These are phyloP conservation scores for Lumbricus terrestris DNA, from an alignment of 2,888 invertebrate genomes.

Conservation along the genomic window DNA sequence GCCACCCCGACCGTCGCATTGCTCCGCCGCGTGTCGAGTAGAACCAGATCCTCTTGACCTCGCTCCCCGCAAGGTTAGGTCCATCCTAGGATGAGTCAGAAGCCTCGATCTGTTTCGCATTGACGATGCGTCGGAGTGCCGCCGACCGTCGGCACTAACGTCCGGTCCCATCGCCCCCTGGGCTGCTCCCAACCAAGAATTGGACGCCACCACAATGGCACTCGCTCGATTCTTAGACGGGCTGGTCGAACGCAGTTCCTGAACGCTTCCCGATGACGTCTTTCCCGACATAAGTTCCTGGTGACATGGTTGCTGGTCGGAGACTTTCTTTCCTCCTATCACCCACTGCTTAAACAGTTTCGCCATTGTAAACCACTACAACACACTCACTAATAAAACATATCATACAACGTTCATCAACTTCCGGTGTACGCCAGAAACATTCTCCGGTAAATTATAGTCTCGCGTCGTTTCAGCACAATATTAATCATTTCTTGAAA, in stretches of 20 bases:
- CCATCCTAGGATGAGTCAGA: neutral
- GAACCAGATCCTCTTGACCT: neutral
- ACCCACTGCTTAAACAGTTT: neutral
- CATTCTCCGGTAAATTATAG: neutral
- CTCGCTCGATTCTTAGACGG: conserved; percentile 6
- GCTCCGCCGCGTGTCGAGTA: neutral
- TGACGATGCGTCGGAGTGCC: neutral
- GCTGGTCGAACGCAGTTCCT: neutral
- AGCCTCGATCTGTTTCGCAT: neutral
- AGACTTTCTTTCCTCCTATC: neutral
- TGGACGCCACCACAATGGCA: neutral
- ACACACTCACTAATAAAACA: neutral
- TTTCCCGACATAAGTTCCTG: neutral
- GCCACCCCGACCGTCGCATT: neutral
- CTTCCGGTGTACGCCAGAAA: neutral
- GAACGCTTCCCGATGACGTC: neutral
- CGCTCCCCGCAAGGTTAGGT: neutral
- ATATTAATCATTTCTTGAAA: too few species aligned
- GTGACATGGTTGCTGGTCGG: neutral
- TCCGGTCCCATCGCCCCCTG: neutral
- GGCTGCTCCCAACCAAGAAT: neutral
- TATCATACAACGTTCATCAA: neutral
- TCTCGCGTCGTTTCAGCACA: too few species aligned
- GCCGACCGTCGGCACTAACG: neutral
- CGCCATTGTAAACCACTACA: neutral